Base-by-base conservation (phyloP, 2,797 vertebrate species). In the Hapalemur alaotrensis region DNA sequence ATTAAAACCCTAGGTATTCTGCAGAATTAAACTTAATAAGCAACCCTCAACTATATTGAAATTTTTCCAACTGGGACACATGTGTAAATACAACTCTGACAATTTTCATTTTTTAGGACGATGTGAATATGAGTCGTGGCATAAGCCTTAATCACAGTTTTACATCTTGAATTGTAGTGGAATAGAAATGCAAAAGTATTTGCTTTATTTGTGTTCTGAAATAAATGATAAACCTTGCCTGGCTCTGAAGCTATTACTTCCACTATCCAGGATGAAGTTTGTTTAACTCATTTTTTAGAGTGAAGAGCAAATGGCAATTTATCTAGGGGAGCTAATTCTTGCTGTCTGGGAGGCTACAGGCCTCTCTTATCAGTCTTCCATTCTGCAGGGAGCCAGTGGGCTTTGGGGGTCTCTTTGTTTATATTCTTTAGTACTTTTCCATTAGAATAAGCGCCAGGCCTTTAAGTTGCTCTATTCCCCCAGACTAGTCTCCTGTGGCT, bases 401-500 rank as follows among this genome's bases (percentile, higher is more conserved):
- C 94, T 97, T 97, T 97, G 96, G 93, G 94, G 69, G 90, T 98
- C 89, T 98, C 95, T 98, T 89, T 96, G 91, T 92, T 98, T 98
- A 96, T 97, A 93, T 96, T 97, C 96, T 94, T 97, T 93, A 92
- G 93, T 91, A 32, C 90, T 98, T 98, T 98, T 84, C 95, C 97
- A 76, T 96, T 97, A 97, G 91, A 98, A 97, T 88, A 95, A 98
- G 59, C 81, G 79, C 48, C 59, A 97, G 88, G 91, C 95, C 91
- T 97, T 89, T 96, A 94, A 97, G 85, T 98, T 98, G 86, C 79
- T 96, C 84, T 65, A 90, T 97, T 98, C 95, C 91, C 95, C 95
- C 80, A 96, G 94, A 98, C 94, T 96, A 95, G 92, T 1, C 0
- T 79, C 87, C 83, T 95, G 91, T 4, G 7, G 87, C 95, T 98